phyloP scores from a whole-genome alignment of 2,888 invertebrate genomes.

The Synergus gifuensis region DNA sequence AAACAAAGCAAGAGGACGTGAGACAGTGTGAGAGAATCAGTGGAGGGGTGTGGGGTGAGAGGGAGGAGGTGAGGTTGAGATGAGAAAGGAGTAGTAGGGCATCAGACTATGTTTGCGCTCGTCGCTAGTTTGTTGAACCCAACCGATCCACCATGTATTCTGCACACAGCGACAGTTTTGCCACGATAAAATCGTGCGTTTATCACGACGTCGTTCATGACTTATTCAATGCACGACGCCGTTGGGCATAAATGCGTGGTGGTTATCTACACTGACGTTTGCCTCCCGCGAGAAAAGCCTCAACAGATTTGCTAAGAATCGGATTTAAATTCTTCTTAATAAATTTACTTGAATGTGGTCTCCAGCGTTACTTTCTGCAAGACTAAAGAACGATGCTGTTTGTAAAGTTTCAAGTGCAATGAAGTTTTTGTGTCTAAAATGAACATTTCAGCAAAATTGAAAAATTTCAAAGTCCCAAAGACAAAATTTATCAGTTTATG shows the following conservation, averaged over 20 bases:
- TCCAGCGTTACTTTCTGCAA: neutral
- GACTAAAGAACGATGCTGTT: neutral
- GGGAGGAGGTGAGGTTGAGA: conserved; percentile 46
- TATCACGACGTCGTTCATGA: conserved; percentile 66
- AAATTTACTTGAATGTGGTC: neutral
- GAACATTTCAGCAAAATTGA: too few relatives aligned
- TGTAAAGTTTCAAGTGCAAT: neutral
- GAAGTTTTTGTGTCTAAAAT: too few relatives aligned
- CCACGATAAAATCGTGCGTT: conserved; percentile 65
- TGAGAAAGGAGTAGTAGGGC: conserved; percentile 52
- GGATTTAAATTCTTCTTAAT: conserved; percentile 8
- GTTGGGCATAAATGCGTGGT: conserved; percentile 57
- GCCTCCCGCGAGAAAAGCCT: conserved; percentile 29
- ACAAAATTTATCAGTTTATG: too few relatives aligned
- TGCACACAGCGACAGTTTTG: conserved; percentile 59
- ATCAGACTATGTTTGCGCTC: conserved; percentile 54
- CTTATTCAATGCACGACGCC: conserved; percentile 65
- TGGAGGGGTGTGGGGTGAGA: neutral
- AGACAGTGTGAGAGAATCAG: conserved; percentile 25
- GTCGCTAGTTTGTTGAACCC: conserved; percentile 61
- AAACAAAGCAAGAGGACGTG: conserved; percentile 28
- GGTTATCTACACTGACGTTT: conserved; percentile 31
- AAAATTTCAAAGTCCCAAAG: too few relatives aligned
- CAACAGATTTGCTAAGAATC: conserved; percentile 1
- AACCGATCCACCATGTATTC: conserved; percentile 44